Evolutionary conservation across 2,797 vertebrate species (phyloP), one percentile per base, ranked within the genome.

Genomic region (Miopithecus talapoin): DNA sequence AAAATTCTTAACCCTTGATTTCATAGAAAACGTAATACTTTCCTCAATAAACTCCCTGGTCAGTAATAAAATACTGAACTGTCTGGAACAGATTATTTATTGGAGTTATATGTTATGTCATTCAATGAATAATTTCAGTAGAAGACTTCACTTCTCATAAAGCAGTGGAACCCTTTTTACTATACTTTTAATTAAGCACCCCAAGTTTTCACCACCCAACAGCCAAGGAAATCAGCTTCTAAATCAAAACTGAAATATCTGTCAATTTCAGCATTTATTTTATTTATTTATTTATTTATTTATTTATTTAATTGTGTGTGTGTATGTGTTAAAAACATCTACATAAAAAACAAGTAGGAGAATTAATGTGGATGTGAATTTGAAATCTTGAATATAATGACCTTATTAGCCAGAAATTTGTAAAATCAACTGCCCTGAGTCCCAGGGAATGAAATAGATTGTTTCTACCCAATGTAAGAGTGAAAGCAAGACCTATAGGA

Each of bases 331-430:
- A 85, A 78, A 89, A 78, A 57, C 9, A 95, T 74, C 16, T 24
- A 83, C 14, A 57, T 89, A 16, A 43, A 36, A 90, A 61, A 21
- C 0, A 19, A 26, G 13, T 36, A 61, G 16, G 19, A 68, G 26
- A 96, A 88, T 75, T 88, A 85, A 95, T 21, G 19, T 85, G 21
- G 13, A 94, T 94, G 8, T 94, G 21, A 96, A 95, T 70, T 59
- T 84, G 11, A 61, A 94, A 85, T 55, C 17, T 59, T 90, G 33
- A 95, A 84, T 79, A 87, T 17, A 68, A 5, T n/a, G 26, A 78
- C 48, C 46, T 28, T 85, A 43, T 80, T 75, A 74, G 41, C 8
- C 85, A 93, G 39, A 87, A 94, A 92, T 91, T 70, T 88, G 4
- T 91, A 87, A 92, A 87, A 84, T 55, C 61, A 85, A 95, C 53